These are phyloP conservation scores for Drosophila lacteicornis DNA, from an alignment of 1,140 invertebrate genomes.

Conservation along the genomic window DNA sequence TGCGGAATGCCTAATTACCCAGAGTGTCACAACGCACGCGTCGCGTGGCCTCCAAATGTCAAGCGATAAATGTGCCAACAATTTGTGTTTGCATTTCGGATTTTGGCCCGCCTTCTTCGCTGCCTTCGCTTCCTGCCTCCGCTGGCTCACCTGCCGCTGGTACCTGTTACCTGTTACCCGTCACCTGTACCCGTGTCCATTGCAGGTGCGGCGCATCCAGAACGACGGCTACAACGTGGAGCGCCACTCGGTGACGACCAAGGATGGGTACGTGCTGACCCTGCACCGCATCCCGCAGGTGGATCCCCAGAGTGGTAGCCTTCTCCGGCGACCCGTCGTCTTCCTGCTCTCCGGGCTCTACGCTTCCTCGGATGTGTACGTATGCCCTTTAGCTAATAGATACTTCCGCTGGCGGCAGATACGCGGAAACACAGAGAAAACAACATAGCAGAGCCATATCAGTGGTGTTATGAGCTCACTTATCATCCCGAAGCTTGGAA, in stretches of 20 bases:
- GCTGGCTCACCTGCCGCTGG: not conserved
- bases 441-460: not conserved
- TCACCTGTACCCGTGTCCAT: constrained; percentile 1
- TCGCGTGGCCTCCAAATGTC: constrained; percentile 79
- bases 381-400: constrained; percentile 15
- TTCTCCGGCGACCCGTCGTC: constrained; percentile 88
- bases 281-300: constrained; percentile 86
- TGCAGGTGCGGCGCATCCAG: constrained; percentile 80
- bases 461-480: not conserved
- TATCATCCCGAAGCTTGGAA: not conserved
- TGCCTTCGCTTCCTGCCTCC: constrained; percentile 20
- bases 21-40: constrained; percentile 79
- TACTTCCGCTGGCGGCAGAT: constrained; percentile 26
- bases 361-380: constrained; percentile 85
- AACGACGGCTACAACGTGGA: constrained; percentile 87
- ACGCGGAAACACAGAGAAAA: not conserved
- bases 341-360: constrained; percentile 90
- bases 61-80: constrained; percentile 73
- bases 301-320: constrained; percentile 76
- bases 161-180: constrained; percentile 7
- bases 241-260: constrained; percentile 85
- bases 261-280: constrained; percentile 87
- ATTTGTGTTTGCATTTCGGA: constrained; percentile 30
- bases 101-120: constrained; percentile 15
- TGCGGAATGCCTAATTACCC: constrained; percentile 70